phyloP scores from a whole-genome alignment of 2,797 vertebrate species.

The Poecilia velifera region DNA sequence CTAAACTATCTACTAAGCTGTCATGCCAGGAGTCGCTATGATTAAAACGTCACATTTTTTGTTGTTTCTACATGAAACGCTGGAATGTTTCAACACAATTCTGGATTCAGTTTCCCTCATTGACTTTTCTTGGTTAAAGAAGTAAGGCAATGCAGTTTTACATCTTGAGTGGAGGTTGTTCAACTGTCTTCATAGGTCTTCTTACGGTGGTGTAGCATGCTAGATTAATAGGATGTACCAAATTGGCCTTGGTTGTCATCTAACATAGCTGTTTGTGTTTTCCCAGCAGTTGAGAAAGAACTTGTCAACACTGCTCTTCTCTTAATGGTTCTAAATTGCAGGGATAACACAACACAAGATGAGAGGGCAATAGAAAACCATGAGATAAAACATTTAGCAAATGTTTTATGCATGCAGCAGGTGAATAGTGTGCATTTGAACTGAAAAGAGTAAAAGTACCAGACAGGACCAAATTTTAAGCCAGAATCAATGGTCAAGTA shows the following conservation, averaged over 20 bases:
- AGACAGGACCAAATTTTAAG: constrained; percentile 1
- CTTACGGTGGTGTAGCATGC: not conserved
- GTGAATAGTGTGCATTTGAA: constrained; percentile 15
- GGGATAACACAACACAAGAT: not conserved
- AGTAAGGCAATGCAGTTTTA: not conserved
- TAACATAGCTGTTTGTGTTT: not conserved
- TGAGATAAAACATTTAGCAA: constrained; percentile 30
- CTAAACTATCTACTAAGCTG: not conserved
- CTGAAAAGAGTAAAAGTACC: constrained; percentile 9
- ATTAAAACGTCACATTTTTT: not conserved
- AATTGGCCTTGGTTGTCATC: constrained; percentile 2
- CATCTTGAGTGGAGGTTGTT: not conserved
- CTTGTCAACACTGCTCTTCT: not conserved
- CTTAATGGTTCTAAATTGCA: constrained; percentile 9
- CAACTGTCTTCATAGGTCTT: not conserved
- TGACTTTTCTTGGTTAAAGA: not conserved
- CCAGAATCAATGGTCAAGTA: constrained; percentile 23
- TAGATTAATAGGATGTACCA: not conserved
- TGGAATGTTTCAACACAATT: not conserved
- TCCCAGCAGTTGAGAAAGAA: not conserved
- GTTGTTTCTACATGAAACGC: not conserved
- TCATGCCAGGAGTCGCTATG: not conserved
- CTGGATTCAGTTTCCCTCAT: not conserved
- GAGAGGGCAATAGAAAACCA: constrained; percentile 9
- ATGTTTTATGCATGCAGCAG: constrained; percentile 37